Base-by-base conservation (phyloP, 37 sponge, comb jelly and placozoan genomes). In the Crambe crambe region DNA sequence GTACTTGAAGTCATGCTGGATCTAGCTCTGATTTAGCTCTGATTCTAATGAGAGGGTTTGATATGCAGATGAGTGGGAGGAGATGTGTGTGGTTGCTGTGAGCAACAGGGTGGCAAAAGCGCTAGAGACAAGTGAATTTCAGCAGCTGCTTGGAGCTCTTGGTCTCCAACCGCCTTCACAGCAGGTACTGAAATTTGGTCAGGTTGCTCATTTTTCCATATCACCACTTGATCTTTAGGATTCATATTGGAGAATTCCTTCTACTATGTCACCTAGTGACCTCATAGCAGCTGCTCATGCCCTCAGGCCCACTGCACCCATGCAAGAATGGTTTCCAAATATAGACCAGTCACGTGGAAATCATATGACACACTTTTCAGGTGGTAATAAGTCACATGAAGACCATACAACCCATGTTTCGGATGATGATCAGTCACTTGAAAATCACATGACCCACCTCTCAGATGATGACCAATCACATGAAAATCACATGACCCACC, bases 11-110 rank as follows among this genome's bases (percentile, higher is more conserved):
- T n/a, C n/a, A n/a, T n/a, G n/a, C n/a, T n/a, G n/a, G n/a, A n/a
- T n/a, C n/a, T n/a, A n/a, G n/a, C n/a, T n/a, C n/a, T n/a, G n/a
- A n/a, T n/a, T n/a, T n/a, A n/a, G n/a, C n/a, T n/a, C n/a, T n/a
- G n/a, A n/a, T n/a, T n/a, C n/a, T n/a, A n/a, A n/a, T n/a, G n/a
- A n/a, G n/a, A n/a, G n/a, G n/a, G n/a, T n/a, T n/a, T n/a, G n/a
- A n/a, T n/a, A n/a, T 44, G n/a, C 63, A 84, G 84, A 81, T 83
- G 92, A 82, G 63, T 91, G 92, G 87, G 92, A 82, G 58, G 87
- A 86, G 32, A 75, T 87, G 88, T 86, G 88, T 43, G 71, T 91
- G 51, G 93, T 92, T 0, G 76, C 86, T 32, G 62, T 88, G 4
- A 81, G 73, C 58, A 81, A 88, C 42, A 65, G 68, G 21, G 39